Evolutionary conservation across 2,888 invertebrate genomes (phyloP), one percentile per base, ranked within the genome.

Genomic region (Helobdella robusta): DNA sequence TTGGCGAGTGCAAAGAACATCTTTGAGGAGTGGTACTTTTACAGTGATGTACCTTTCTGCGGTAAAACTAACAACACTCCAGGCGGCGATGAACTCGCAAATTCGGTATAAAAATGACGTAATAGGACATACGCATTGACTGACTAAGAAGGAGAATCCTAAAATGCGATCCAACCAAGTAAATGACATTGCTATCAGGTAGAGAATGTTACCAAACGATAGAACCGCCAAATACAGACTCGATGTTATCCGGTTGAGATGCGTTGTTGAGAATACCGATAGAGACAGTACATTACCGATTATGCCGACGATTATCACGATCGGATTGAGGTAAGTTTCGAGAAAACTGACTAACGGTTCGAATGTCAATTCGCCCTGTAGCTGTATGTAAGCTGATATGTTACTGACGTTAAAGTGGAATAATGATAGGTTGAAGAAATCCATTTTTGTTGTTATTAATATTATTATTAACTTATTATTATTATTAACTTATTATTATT

Each of bases 101-200:
- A 69, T 63, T 40, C 48, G 30, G 35, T 86, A 84, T n/a, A 85
- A 73, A 76, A 88, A 90, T 6, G 86, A 84, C 70, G 86, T 84
- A 36, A 85, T 78, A 74, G 89, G 87, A 73, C 91, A 91, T 80
- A 84, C 83, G 6, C 84, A 84, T 18, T 82, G 35, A 76, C 81
- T 59, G 4, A 68, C 50, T n/a, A n/a, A n/a, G n/a, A n/a, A n/a
- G n/a, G n/a, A n/a, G n/a, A n/a, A n/a, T n/a, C n/a, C n/a, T n/a
- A n/a, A n/a, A n/a, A n/a, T n/a, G n/a, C 59, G 25, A 5, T 65
- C 64, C 28, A 69, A 44, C 70, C 70, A 70, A n/a, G 68, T 59
- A 5, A 69, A 36, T 3, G 62, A 28, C 32, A 70, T 46, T 0
- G 69, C 60, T 8, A 64, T 28, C 20, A 70, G 61, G 52, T 67